phyloP scores from a whole-genome alignment of 2,113 vertebrate genomes.

The Chiloscyllium plagiosum region DNA sequence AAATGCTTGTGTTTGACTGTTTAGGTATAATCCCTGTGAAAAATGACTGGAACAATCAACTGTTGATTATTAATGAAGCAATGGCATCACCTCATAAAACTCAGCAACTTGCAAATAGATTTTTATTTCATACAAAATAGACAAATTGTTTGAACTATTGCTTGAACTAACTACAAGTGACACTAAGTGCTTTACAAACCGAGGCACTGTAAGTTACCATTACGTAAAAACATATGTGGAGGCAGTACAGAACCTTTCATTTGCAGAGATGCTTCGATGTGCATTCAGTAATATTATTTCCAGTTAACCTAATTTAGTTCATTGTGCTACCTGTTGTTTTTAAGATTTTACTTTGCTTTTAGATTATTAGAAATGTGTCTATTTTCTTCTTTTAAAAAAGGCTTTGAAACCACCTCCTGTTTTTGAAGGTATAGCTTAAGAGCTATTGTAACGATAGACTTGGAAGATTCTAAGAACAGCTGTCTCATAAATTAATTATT shows the following conservation, averaged over 20 bases:
- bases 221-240: slow-evolving; percentile 30
- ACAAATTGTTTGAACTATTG: slow-evolving; percentile 37
- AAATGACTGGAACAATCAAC: slow-evolving; percentile 28
- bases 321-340: slow-evolving; percentile 37
- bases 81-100: slow-evolving; percentile 37
- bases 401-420: slow-evolving; percentile 24
- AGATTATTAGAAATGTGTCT: slow-evolving; percentile 36
- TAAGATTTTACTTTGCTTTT: slow-evolving; percentile 34
- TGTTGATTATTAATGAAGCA: slow-evolving; percentile 38
- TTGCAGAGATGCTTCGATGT: slow-evolving; percentile 35
- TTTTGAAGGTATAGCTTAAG: slow-evolving; percentile 34
- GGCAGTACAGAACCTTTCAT: slow-evolving; percentile 2
- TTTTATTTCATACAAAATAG: slow-evolving; percentile 36
- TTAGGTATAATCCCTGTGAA: slow-evolving; percentile 9
- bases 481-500: slow-evolving; percentile 78
- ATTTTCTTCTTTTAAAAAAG: slow-evolving; percentile 1
- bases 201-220: slow-evolving; percentile 35
- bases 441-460: slow-evolving; percentile 34
- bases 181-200: slow-evolving; percentile 37
- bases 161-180: slow-evolving; percentile 31
- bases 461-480: slow-evolving; percentile 45
- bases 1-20: not conserved
- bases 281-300: slow-evolving; percentile 34
- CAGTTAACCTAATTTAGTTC: slow-evolving; percentile 37
- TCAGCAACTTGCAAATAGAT: slow-evolving; percentile 37